Evolutionary conservation across 2,113 vertebrate species (phyloP).

Genomic region (Sinocyclocheilus anshuiensis): DNA sequence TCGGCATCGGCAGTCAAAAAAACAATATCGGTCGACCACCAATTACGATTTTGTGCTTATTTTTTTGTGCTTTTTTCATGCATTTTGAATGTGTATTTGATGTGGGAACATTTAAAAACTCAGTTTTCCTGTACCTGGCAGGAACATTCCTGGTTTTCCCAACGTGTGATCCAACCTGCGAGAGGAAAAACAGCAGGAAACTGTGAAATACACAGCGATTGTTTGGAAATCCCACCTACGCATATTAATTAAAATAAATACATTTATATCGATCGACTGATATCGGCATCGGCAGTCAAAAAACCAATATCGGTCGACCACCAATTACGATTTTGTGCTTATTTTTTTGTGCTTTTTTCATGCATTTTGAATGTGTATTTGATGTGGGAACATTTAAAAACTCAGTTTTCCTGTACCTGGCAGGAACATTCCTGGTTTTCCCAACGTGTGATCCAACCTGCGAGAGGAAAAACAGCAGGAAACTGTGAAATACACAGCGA

Average conservation of each 20-base stretch:
- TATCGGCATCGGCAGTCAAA: too few relatives aligned
- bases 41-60: too few relatives aligned
- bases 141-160: conserved; percentile 79
- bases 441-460: conserved; percentile 79
- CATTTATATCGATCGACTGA: too few relatives aligned
- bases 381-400: neutral
- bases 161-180: conserved; percentile 78
- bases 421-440: conserved; percentile 79
- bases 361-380: neutral
- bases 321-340: too few relatives aligned
- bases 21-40: too few relatives aligned
- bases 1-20: too few relatives aligned
- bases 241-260: too few relatives aligned
- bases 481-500: conserved; percentile 31
- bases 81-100: neutral
- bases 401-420: conserved; percentile 68
- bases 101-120: neutral
- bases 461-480: conserved; percentile 53
- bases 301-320: too few relatives aligned
- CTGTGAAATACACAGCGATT: conserved; percentile 29
- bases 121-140: conserved; percentile 71
- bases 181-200: conserved; percentile 54
- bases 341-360: neutral
- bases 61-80: neutral
- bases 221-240: conserved; percentile 3